Conservation (phyloP, 2,888 invertebrate genomes). For the Oeneis ivallda region DNA sequence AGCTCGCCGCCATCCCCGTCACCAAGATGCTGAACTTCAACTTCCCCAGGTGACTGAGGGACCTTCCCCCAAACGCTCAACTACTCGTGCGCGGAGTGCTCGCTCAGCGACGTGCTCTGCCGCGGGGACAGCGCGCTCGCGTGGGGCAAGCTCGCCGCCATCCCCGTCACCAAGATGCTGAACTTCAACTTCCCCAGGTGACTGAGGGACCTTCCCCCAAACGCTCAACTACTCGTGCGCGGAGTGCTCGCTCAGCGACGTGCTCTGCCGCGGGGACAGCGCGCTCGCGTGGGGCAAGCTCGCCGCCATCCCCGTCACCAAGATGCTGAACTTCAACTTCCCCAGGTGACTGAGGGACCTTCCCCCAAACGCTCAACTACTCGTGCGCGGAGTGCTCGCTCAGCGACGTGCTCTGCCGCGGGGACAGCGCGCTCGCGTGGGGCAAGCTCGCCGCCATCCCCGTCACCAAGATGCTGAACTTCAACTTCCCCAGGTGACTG, state of each 20-base stretch:
- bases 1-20: neutral
- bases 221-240: constrained; percentile 49
- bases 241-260: constrained; percentile 51
- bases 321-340: constrained; percentile 1
- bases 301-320: neutral
- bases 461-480: neutral
- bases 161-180: neutral
- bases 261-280: constrained; percentile 49
- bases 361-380: constrained; percentile 47
- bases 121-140: constrained; percentile 33
- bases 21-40: constrained; percentile 2
- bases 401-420: constrained; percentile 55
- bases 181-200: constrained; percentile 3
- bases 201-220: constrained; percentile 17
- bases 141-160: neutral
- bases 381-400: constrained; percentile 51
- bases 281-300: constrained; percentile 2
- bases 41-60: neutral
- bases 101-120: constrained; percentile 55
- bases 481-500: neutral
- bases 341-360: neutral
- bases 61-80: constrained; percentile 42
- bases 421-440: neutral
- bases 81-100: constrained; percentile 52
- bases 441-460: neutral